phyloP scores from a whole-genome alignment of 2,888 invertebrate species.

The Creontiades dilutus region DNA sequence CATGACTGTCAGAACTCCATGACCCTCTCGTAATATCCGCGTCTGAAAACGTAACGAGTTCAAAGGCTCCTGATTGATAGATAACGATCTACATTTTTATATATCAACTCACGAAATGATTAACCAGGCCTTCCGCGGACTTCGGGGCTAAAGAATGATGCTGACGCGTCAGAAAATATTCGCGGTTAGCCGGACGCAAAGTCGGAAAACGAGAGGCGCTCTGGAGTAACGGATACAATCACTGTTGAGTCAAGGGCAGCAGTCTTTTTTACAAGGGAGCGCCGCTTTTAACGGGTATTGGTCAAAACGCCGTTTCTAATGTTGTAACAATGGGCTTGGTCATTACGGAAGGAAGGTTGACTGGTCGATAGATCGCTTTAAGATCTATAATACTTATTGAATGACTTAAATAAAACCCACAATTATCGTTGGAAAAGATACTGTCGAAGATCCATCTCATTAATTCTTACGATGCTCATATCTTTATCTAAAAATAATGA shows the following conservation, averaged over 20 bases:
- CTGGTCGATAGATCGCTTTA: background rate
- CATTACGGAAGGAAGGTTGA: background rate
- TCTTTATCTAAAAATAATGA: no score
- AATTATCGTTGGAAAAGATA: no score
- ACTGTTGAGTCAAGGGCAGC: background rate
- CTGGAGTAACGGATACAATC: background rate
- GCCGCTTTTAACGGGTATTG: background rate
- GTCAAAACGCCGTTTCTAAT: constrained; percentile 7
- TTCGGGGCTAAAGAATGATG: background rate
- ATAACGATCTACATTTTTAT: background rate
- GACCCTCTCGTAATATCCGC: no score
- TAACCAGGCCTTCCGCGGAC: background rate
- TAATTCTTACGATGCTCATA: no score
- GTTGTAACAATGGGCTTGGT: constrained; percentile 4
- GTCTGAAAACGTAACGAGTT: background rate
- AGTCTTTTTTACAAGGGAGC: background rate
- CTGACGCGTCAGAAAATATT: background rate
- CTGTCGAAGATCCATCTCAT: no score
- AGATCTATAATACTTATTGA: no score
- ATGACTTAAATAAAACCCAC: no score
- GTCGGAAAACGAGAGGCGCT: background rate
- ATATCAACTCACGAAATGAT: background rate
- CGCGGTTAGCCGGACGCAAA: background rate
- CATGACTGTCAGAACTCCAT: no score
- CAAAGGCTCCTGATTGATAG: background rate